Conservation (phyloP, 2,113 vertebrate genomes). For the Vimba vimba region DNA sequence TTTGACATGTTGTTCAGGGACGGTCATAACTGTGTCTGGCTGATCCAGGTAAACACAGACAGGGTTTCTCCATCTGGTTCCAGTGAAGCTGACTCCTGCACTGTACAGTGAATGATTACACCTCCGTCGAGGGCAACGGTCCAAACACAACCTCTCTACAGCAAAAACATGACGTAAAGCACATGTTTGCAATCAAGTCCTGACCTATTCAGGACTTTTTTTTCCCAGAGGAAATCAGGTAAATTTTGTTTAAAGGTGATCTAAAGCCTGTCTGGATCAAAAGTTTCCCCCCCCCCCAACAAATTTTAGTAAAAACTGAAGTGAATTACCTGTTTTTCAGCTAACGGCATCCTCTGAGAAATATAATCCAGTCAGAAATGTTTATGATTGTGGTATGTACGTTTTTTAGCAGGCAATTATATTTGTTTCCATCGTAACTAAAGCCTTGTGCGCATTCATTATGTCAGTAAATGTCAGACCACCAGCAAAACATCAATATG, state of each 20-base stretch:
- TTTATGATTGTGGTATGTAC: too few species aligned
- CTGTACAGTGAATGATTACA: slow-evolving; percentile 31
- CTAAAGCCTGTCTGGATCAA: not conserved
- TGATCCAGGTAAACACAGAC: slow-evolving; percentile 33
- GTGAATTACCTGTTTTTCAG: not conserved
- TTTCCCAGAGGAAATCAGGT: not conserved
- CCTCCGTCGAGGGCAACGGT: not conserved
- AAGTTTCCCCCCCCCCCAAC: not conserved
- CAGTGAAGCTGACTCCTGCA: slow-evolving; percentile 20
- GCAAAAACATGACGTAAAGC: slow-evolving; percentile 9
- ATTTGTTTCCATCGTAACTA: too few species aligned
- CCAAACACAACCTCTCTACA: slow-evolving; percentile 33
- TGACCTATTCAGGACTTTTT: not conserved
- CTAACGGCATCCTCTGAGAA: not conserved
- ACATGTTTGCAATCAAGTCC: slow-evolving; percentile 16
- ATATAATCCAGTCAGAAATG: not conserved
- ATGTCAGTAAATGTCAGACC: too few species aligned
- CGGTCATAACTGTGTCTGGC: slow-evolving; percentile 9
- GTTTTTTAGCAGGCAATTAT: too few species aligned
- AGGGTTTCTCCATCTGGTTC: slow-evolving; percentile 28
- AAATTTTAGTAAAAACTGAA: not conserved
- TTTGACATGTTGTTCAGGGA: slow-evolving; percentile 18
- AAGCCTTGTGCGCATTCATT: too few species aligned
- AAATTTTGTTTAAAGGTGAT: not conserved
- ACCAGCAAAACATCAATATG: too few species aligned